phyloP scores from a whole-genome alignment of 2,797 vertebrate genomes.

The Emys orbicularis region DNA sequence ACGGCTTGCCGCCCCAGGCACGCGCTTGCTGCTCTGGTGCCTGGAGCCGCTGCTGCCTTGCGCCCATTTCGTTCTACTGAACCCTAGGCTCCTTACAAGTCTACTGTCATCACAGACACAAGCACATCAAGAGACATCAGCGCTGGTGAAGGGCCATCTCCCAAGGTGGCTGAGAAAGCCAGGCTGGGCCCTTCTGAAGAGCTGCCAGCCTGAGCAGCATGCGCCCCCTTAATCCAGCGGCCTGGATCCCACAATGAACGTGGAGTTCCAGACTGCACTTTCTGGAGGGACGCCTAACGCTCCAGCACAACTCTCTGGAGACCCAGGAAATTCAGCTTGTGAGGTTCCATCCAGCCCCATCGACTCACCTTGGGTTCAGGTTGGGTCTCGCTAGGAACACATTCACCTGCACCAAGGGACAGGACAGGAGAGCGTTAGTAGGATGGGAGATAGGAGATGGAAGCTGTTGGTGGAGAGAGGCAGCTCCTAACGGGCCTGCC shows the following conservation, averaged over 20 bases:
- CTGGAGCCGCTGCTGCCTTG: not conserved
- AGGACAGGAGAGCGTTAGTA: not conserved
- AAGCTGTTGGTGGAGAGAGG: no score
- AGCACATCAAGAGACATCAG: not conserved
- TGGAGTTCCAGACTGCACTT: not conserved
- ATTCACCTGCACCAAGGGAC: conserved; percentile 85
- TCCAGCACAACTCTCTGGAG: no score
- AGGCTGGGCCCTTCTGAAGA: not conserved
- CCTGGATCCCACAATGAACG: not conserved
- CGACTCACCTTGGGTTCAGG: conserved; percentile 74
- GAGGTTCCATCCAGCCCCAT: not conserved
- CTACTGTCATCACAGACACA: accelerated
- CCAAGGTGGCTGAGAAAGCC: not conserved
- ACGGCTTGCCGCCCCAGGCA: no score
- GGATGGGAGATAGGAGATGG: not conserved
- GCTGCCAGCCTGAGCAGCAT: accelerated
- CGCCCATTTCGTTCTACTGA: not conserved
- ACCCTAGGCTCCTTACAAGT: not conserved
- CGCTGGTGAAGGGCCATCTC: not conserved
- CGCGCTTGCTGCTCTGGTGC: no score
- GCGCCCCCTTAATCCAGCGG: not conserved
- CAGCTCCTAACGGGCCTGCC: not conserved
- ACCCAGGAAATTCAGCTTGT: not conserved
- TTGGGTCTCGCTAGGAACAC: conserved; percentile 84
- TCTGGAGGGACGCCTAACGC: not conserved